Base-by-base conservation (phyloP, 2,113 vertebrate genomes). In the Sceloporus tristichus region DNA sequence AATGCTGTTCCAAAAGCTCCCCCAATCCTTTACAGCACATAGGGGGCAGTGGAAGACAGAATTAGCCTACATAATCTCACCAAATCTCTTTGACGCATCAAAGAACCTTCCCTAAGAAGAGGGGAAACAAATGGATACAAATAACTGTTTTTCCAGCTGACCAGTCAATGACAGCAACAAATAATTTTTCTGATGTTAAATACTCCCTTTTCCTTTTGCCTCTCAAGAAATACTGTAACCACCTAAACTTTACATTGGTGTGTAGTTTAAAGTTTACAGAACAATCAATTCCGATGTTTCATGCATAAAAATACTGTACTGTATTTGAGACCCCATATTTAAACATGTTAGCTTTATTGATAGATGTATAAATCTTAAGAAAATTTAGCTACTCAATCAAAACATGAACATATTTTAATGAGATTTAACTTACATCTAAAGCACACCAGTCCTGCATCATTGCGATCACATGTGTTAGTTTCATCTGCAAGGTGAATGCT, bases 391-490 rank as follows among this genome's bases (percentile, higher is more conserved):
- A 9, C 0, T 2, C 10, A 34, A 56, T 56, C 29, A 74, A 87
- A 27, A 62, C 25, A 16, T 27, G 29, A 18, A 73, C 29, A 62
- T 13, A n/a, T 1, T 54, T 85, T 76, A 82, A 91, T 76, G 14
- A 73, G 2, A 42, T 91, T 92, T 66, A 74, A 96, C 98, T 97
- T 92, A 99, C 99, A 38, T 99, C 99, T 89, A 97, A 97, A 48
- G 97, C 97, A 94, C 98, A 99, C 98, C 99, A 99, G 91, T 99
- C 99, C 90, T 99, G 99, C 93, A 99, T 98, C 99, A 99, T 99
- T 81, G 98, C 98, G 94, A 99, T 99, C 94, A 99, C 98, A 86
- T 98, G 98, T 0, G 98, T 99, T 86, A 99, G 96, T 88, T 99
- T 99, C 98, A 99, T 99, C 92, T 99, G 99, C 74, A 99, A 95